Percentiles rank a stretch among this genome's conserved stretches.
phyloP scores from a whole-genome alignment of 2,113 vertebrate genomes.

The Ictalurus furcatus region DNA sequence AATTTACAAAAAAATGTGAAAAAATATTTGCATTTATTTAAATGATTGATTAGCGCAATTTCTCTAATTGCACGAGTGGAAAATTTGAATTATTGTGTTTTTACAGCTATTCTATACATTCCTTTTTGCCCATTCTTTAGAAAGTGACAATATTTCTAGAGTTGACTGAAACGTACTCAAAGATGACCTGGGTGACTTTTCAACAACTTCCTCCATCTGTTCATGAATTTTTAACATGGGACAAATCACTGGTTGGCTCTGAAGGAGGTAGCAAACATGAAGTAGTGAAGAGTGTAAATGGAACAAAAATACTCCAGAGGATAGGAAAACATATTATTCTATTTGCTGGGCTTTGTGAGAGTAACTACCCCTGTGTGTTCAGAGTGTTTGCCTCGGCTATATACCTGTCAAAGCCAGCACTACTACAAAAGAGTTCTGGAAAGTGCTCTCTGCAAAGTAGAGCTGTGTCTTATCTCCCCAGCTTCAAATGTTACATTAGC shows the following conservation, averaged over 20 bases:
- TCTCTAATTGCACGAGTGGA: not conserved
- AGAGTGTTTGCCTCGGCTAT: slow-evolving; percentile 3
- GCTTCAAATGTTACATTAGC: slow-evolving; percentile 44
- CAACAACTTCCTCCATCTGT: not conserved
- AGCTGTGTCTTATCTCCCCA: slow-evolving; percentile 29
- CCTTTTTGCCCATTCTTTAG: not conserved
- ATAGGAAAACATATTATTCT: slow-evolving; percentile 2
- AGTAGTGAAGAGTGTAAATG: not conserved
- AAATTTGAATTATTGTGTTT: not conserved
- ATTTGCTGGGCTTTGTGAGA: slow-evolving; percentile 4
- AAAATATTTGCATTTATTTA: not conserved
- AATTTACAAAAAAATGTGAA: not conserved
- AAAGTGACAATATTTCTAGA: not conserved
- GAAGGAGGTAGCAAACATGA: not conserved
- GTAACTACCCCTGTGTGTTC: not conserved
- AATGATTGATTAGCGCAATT: not conserved
- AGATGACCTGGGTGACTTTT: not conserved
- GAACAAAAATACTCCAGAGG: slow-evolving; percentile 25
- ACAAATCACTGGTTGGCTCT: slow-evolving; percentile 16
- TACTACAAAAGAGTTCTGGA: slow-evolving; percentile 1
- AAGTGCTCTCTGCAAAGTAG: slow-evolving; percentile 16
- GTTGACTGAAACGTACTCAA: not conserved
- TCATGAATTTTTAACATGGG: slow-evolving; percentile 10
- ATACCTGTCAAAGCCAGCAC: slow-evolving; percentile 11
- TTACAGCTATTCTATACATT: not conserved